Conservation (phyloP, 2,797 vertebrate species). For the Pangasius macronema region DNA sequence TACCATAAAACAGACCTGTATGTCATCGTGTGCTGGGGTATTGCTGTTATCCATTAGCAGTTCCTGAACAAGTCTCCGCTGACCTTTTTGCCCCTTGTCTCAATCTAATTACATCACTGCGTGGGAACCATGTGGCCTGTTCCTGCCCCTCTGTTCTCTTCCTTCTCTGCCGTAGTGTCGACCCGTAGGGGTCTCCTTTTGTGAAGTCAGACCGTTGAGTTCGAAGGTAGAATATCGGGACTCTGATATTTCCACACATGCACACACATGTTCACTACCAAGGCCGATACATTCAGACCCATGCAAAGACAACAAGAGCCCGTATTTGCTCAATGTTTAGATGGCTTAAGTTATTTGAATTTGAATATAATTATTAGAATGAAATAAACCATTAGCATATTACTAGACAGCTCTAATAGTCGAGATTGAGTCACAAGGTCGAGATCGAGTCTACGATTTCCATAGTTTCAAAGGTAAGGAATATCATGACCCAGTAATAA, state of each 20-base stretch:
- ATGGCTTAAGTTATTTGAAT: not conserved
- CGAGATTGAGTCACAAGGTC: too few relatives aligned
- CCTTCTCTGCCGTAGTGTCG: too few relatives aligned
- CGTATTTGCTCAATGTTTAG: not conserved
- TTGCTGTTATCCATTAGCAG: conserved; percentile 44
- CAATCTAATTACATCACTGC: conserved; percentile 63
- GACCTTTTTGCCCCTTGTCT: conserved; percentile 61
- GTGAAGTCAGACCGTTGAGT: too few relatives aligned
- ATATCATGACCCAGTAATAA: too few relatives aligned
- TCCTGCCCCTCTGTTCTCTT: conserved; percentile 71
- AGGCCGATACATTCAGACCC: not conserved
- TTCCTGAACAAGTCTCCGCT: conserved; percentile 41
- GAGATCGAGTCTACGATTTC: too few relatives aligned
- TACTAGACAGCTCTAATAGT: not conserved
- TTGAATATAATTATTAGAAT: too few relatives aligned
- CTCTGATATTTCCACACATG: too few relatives aligned
- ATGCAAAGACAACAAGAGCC: not conserved
- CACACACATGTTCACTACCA: not conserved
- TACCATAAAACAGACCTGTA: conserved; percentile 8
- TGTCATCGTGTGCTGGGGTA: conserved; percentile 12
- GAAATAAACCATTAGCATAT: not conserved
- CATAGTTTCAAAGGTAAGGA: too few relatives aligned
- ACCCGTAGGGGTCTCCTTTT: too few relatives aligned
- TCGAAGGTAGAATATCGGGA: too few relatives aligned
- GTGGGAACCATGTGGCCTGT: conserved; percentile 73